phyloP scores from a whole-genome alignment of 2,113 vertebrate species.

The Dasyurus viverrinus region DNA sequence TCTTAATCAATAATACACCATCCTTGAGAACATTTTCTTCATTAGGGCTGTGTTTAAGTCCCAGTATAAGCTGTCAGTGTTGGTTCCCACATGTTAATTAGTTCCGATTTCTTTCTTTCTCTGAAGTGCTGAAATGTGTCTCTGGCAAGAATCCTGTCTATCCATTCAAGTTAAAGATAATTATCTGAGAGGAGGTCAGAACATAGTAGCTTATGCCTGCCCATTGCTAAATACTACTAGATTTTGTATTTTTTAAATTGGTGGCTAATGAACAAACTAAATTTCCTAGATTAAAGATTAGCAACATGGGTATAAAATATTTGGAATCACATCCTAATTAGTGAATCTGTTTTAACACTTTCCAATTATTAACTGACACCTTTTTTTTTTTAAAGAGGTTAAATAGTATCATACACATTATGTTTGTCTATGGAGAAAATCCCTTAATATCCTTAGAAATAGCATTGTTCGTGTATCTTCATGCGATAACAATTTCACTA shows the following conservation, averaged over 20 bases:
- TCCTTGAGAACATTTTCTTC: slow-evolving; percentile 75
- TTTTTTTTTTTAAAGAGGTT: slow-evolving; percentile 61
- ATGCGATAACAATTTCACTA: slow-evolving; percentile 73
- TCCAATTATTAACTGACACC: slow-evolving; percentile 58
- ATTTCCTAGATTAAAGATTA: slow-evolving; percentile 53
- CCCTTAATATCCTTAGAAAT: slow-evolving; percentile 75
- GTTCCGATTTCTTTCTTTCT: slow-evolving; percentile 36
- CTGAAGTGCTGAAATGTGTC: slow-evolving; percentile 38
- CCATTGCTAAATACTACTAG: slow-evolving; percentile 48
- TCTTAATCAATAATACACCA: slow-evolving; percentile 80
- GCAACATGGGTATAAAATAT: slow-evolving; percentile 30
- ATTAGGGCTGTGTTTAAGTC: slow-evolving; percentile 66
- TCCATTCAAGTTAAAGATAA: slow-evolving; percentile 11
- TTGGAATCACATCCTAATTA: slow-evolving; percentile 61
- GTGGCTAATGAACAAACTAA: slow-evolving; percentile 56
- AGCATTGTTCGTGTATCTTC: slow-evolving; percentile 66
- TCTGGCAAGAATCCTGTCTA: slow-evolving; percentile 46
- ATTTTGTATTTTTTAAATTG: slow-evolving; percentile 36
- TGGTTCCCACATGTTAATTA: slow-evolving; percentile 75
- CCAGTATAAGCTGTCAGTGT: slow-evolving; percentile 48
- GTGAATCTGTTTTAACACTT: slow-evolving; percentile 55
- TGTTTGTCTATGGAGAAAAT: slow-evolving; percentile 70
- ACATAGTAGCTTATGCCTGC: slow-evolving; percentile 18
- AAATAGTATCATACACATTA: slow-evolving; percentile 70
- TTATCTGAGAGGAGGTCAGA: slow-evolving; percentile 37